A percentile compares a stretch with the other conserved stretches of the same genome.
Conservation (phyloP, 2,113 vertebrate genomes). For the Mugil cephalus region DNA sequence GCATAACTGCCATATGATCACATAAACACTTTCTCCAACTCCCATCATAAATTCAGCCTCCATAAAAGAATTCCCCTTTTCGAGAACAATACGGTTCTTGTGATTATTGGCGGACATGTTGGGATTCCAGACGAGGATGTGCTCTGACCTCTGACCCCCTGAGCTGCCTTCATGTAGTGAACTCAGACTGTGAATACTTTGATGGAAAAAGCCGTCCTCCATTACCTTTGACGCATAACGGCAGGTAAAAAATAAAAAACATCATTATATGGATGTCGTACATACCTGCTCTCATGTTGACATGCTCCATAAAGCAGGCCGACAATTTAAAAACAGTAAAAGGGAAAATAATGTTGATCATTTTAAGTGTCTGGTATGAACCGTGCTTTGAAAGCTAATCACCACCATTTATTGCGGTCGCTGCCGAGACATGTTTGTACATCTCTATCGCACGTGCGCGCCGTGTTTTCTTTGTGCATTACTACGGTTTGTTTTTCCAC, state of each 20-base stretch:
- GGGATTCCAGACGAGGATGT: slow-evolving; percentile 57
- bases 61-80: slow-evolving; percentile 38
- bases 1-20: slow-evolving; percentile 39
- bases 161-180: slow-evolving; percentile 38
- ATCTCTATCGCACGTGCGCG: slow-evolving; percentile 19
- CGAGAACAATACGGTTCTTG: slow-evolving; percentile 52
- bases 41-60: slow-evolving; percentile 4
- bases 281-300: slow-evolving; percentile 15
- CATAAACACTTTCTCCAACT: slow-evolving; percentile 36
- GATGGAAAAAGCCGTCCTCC: slow-evolving; percentile 41
- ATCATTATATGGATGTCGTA: slow-evolving; percentile 15
- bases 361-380: slow-evolving; percentile 41
- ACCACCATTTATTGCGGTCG: not conserved
- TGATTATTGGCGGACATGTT: slow-evolving; percentile 60
- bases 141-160: slow-evolving; percentile 53
- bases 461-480: slow-evolving; percentile 26
- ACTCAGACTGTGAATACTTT: slow-evolving; percentile 51
- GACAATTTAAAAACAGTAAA: too few species aligned
- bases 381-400: slow-evolving; percentile 19
- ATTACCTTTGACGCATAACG: slow-evolving; percentile 1
- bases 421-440: slow-evolving; percentile 16
- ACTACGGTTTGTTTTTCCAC: slow-evolving; percentile 44
- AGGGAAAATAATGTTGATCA: not conserved
- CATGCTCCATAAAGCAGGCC: too few species aligned
- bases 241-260: slow-evolving; percentile 10